phyloP scores from a whole-genome alignment of 2,888 invertebrate species.

The Ophonus ardosiacus region DNA sequence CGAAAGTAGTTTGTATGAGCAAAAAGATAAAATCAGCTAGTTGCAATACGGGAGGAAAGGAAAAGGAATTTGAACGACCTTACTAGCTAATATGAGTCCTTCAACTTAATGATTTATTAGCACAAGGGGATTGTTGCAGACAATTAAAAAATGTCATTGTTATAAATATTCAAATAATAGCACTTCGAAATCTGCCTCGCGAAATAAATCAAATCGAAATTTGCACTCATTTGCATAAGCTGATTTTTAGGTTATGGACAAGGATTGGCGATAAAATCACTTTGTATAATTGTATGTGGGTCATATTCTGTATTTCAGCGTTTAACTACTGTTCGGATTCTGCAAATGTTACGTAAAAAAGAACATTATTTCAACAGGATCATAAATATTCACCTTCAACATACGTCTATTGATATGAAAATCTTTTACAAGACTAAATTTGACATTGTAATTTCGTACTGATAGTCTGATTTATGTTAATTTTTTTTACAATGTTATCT shows the following conservation, averaged over 20 bases:
- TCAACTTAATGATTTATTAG: conserved; percentile 28
- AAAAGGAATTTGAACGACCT: conserved; percentile 44
- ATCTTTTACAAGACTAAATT: background rate
- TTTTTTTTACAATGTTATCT: background rate
- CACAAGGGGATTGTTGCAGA: conserved; percentile 36
- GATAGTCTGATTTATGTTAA: background rate
- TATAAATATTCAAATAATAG: background rate
- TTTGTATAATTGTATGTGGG: background rate
- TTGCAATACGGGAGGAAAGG: conserved; percentile 5
- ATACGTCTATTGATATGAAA: background rate
- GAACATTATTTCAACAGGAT: background rate
- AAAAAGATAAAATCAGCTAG: conserved; percentile 39
- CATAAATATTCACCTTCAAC: background rate
- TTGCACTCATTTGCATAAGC: background rate
- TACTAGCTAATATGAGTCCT: conserved; percentile 32
- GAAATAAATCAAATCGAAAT: background rate
- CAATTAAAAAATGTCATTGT: conserved; percentile 38
- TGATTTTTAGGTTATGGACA: background rate
- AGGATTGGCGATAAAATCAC: background rate
- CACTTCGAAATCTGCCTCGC: background rate
- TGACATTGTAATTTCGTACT: background rate
- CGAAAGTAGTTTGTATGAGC: conserved; percentile 42
- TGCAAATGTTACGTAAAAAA: background rate
- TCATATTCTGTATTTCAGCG: background rate
- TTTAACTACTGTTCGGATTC: background rate